A percentile compares a stretch with the other conserved stretches of the same genome.
These are phyloP conservation scores for Merops nubicus DNA, from an alignment of 2,113 vertebrate species.

Conservation along the genomic window DNA sequence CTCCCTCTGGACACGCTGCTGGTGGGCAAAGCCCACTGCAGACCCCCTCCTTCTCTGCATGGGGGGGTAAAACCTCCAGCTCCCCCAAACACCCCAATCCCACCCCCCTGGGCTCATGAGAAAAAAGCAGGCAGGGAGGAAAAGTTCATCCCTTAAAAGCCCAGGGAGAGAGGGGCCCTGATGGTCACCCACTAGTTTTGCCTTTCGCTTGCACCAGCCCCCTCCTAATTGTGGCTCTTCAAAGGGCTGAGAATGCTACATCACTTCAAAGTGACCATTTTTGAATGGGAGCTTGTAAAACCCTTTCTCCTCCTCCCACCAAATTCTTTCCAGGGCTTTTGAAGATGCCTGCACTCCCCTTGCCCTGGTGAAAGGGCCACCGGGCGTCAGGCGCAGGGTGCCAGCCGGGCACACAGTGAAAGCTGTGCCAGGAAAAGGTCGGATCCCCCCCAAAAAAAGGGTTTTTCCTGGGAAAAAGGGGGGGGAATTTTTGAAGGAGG, in stretches of 20 bases:
- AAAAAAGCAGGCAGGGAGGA: constrained; percentile 24
- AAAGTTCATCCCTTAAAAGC: constrained; percentile 49
- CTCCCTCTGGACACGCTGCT: not conserved
- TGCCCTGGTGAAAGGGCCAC: not conserved
- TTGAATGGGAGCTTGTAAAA: constrained; percentile 72
- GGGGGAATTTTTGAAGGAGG: not conserved
- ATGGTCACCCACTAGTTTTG: constrained; percentile 36
- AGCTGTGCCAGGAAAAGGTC: not conserved
- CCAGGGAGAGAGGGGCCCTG: not conserved
- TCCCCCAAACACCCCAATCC: not conserved
- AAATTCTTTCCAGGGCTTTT: constrained; percentile 66
- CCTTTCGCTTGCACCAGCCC: constrained; percentile 37
- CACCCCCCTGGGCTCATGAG: not conserved
- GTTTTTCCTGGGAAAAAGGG: not conserved
- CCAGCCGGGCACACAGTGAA: not conserved
- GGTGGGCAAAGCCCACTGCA: not conserved
- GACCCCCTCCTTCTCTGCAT: not conserved
- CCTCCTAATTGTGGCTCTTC: constrained; percentile 65
- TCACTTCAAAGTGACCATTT: constrained; percentile 74
- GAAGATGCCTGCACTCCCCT: constrained; percentile 44
- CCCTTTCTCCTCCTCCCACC: constrained; percentile 42
- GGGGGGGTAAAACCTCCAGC: not conserved
- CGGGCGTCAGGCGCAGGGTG: not conserved
- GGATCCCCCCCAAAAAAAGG: not conserved
- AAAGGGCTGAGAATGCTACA: constrained; percentile 69